A percentile compares a stretch with the other conserved stretches of the same genome.
These are phyloP conservation scores for Gymnocypris eckloni DNA, from an alignment of 2,797 vertebrate genomes.

Conservation along the genomic window DNA sequence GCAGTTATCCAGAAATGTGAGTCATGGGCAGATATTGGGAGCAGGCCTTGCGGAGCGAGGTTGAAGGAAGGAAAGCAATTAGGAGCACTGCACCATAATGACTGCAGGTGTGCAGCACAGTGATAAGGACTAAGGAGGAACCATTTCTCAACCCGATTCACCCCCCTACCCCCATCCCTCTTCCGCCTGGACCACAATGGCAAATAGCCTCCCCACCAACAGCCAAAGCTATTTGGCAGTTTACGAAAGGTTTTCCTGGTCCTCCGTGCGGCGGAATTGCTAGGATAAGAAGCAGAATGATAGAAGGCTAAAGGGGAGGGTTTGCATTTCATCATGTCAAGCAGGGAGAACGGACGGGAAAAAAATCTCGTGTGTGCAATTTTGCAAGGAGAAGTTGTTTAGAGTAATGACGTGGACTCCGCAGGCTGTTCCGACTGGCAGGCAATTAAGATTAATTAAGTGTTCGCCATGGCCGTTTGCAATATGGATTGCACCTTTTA, in stretches of 20 bases:
- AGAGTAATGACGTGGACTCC: constrained; percentile 70
- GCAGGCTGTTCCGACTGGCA: constrained; percentile 69
- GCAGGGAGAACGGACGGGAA: constrained; percentile 62
- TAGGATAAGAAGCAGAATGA: constrained; percentile 74
- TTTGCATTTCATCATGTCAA: constrained; percentile 75
- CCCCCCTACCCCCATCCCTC: constrained; percentile 58
- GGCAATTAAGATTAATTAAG: constrained; percentile 82
- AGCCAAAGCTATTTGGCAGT: constrained; percentile 76
- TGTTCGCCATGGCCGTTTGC: constrained; percentile 71
- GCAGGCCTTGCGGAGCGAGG: constrained; percentile 57
- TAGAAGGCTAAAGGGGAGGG: constrained; percentile 64
- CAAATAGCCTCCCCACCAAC: constrained; percentile 81
- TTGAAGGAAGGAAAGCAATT: constrained; percentile 77
- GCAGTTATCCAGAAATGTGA: constrained; percentile 79
- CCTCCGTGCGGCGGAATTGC: constrained; percentile 71
- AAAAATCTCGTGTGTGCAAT: constrained; percentile 68
- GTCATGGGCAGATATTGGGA: constrained; percentile 81
- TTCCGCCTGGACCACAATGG: constrained; percentile 63
- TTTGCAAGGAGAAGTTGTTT: constrained; percentile 71
- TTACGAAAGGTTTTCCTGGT: constrained; percentile 73
- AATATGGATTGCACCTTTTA: constrained; percentile 73
- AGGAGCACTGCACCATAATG: constrained; percentile 80
- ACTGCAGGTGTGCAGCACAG: constrained; percentile 84
- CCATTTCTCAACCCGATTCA: constrained; percentile 80
- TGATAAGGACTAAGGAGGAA: constrained; percentile 78